Evolutionary conservation across 1,140 invertebrate genomes (phyloP).

Genomic region (Drosophila triauraria): DNA sequence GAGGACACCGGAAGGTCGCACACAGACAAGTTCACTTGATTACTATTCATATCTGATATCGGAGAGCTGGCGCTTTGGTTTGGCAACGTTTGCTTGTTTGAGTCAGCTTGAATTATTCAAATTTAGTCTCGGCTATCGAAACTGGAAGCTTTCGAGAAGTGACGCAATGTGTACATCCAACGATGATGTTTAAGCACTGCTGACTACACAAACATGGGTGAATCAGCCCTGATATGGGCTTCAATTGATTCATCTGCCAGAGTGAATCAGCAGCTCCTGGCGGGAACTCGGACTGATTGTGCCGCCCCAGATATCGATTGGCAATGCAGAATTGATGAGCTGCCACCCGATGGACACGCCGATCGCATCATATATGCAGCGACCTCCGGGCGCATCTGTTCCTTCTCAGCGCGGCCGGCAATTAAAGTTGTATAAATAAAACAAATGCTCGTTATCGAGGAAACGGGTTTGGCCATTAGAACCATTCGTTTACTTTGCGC

Average conservation of each 20-base stretch:
- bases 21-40: slow-evolving; percentile 27
- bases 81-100: slow-evolving; percentile 11
- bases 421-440: slow-evolving; percentile 48
- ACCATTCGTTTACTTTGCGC: slow-evolving; percentile 9
- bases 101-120: slow-evolving; percentile 21
- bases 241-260: background rate
- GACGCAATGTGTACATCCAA: slow-evolving; percentile 6
- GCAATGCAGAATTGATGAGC: slow-evolving; percentile 41
- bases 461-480: slow-evolving; percentile 14
- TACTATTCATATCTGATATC: slow-evolving; percentile 34
- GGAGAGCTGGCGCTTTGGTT: slow-evolving; percentile 1
- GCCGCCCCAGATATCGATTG: slow-evolving; percentile 24
- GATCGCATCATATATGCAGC: slow-evolving; percentile 28
- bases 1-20: slow-evolving; percentile 32
- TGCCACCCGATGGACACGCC: background rate
- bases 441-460: slow-evolving; percentile 14
- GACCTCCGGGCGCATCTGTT: slow-evolving; percentile 36
- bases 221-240: background rate
- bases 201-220: slow-evolving; percentile 5
- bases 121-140: background rate
- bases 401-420: slow-evolving; percentile 31
- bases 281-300: background rate
- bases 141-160: background rate
- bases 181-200: background rate
- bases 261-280: background rate